These are phyloP conservation scores for Ochlodes sylvanus DNA, from an alignment of 2,888 invertebrate species.

Conservation along the genomic window DNA sequence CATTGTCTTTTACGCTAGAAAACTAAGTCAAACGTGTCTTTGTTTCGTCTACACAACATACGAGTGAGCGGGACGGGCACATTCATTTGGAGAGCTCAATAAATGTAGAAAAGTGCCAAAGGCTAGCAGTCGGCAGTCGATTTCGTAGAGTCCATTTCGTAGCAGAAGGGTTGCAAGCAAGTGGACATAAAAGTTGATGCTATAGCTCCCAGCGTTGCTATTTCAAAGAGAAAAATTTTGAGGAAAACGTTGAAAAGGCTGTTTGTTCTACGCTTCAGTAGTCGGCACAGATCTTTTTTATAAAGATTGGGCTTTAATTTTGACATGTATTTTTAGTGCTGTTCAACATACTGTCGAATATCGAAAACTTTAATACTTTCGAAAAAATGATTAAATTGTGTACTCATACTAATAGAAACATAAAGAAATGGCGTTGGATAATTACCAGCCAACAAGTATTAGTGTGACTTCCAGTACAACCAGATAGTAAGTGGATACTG, in stretches of 20 bases:
- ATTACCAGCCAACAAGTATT: too few species aligned
- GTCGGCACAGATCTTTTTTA: conserved; percentile 1
- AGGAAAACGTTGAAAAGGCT: conserved; percentile 14
- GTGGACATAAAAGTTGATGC: conserved; percentile 25
- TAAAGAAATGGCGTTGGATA: too few species aligned
- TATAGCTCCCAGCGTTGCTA: conserved; percentile 19
- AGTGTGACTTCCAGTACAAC: too few species aligned
- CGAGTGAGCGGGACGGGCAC: conserved; percentile 7
- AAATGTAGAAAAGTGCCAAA: conserved; percentile 29
- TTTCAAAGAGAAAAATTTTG: conserved; percentile 15
- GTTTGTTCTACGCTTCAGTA: not conserved
- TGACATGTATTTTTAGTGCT: conserved; percentile 2
- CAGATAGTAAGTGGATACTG: too few species aligned
- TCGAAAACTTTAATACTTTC: too few species aligned
- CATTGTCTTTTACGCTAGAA: conserved; percentile 22
- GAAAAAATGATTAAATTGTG: too few species aligned
- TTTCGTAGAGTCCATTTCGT: conserved; percentile 20
- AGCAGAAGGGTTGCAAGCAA: conserved; percentile 18
- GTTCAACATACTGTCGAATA: too few species aligned
- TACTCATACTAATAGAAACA: too few species aligned
- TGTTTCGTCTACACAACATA: conserved; percentile 2
- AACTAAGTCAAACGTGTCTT: conserved; percentile 22
- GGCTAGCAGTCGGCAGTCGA: conserved; percentile 28
- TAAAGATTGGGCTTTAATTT: conserved; percentile 1
- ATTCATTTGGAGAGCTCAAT: conserved; percentile 29